Conservation (phyloP, 2,888 invertebrate species). For the Stomorhina lunata region DNA sequence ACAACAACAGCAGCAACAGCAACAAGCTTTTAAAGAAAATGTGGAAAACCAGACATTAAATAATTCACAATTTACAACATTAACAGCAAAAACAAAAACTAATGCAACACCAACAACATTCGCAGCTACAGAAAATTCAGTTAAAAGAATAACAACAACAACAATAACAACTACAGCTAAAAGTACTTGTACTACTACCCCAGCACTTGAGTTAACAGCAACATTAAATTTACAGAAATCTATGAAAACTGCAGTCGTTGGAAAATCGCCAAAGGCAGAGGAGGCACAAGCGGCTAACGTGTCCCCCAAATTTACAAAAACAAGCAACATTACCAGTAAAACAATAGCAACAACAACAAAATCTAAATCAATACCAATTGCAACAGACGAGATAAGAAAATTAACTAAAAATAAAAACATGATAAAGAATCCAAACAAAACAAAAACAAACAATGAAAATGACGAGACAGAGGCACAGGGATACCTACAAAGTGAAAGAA, state of each 20-base stretch:
- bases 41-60: constrained; percentile 54
- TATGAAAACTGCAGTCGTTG: constrained; percentile 57
- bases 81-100: constrained; percentile 52
- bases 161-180: constrained; percentile 54
- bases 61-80: constrained; percentile 52
- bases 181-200: constrained; percentile 48
- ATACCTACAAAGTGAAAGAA: constrained; percentile 81
- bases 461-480: too few species aligned
- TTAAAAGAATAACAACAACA: constrained; percentile 48
- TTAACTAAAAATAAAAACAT: constrained; percentile 49
- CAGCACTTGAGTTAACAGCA: constrained; percentile 57
- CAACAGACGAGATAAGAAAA: constrained; percentile 18
- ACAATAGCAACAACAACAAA: constrained; percentile 7
- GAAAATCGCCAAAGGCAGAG: constrained; percentile 60
- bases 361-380: neutral
- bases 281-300: constrained; percentile 49
- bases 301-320: constrained; percentile 9
- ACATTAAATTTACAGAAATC: constrained; percentile 53
- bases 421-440: constrained; percentile 33
- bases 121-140: too few species aligned
- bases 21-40: constrained; percentile 60
- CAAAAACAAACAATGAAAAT: constrained; percentile 5
- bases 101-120: too few species aligned
- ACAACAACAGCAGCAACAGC: neutral
- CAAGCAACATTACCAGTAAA: constrained; percentile 1